Conservation (phyloP, 2,113 vertebrate species). For the Accipiter cooperii region DNA sequence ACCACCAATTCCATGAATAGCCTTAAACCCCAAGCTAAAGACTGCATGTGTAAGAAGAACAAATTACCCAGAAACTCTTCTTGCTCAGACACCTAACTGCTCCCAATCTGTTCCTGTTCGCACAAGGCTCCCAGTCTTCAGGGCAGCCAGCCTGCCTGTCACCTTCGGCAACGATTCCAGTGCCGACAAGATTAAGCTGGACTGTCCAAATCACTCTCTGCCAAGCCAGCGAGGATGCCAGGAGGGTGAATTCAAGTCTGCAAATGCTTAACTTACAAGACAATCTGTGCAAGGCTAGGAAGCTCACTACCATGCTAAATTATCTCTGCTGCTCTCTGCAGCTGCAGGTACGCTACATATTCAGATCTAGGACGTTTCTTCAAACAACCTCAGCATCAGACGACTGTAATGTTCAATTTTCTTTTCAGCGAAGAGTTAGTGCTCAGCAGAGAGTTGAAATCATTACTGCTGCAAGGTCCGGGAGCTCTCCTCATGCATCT, state of each 20-base stretch:
- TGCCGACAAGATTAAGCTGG: background rate
- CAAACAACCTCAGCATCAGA: slow-evolving; percentile 20
- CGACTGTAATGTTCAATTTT: slow-evolving; percentile 55
- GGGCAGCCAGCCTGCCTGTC: background rate
- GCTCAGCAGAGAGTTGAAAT: slow-evolving; percentile 63
- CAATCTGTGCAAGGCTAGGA: background rate
- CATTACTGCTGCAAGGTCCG: slow-evolving; percentile 35
- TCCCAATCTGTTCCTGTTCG: background rate
- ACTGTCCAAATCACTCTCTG: slow-evolving; percentile 13
- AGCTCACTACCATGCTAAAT: background rate
- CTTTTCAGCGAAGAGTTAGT: slow-evolving; percentile 62
- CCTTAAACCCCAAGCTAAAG: background rate
- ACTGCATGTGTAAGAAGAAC: background rate
- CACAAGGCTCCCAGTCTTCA: background rate
- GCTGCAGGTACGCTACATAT: background rate
- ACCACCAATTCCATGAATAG: background rate
- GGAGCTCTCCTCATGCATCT: slow-evolving; percentile 43
- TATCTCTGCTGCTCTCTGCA: slow-evolving; percentile 5
- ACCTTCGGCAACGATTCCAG: background rate
- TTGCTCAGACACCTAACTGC: background rate
- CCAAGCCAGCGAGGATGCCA: background rate
- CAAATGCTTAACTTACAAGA: background rate
- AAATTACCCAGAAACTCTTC: background rate
- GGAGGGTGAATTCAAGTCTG: background rate
- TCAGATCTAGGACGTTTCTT: slow-evolving; percentile 20